Evolutionary conservation across 2,113 vertebrate genomes (phyloP).

Genomic region (Myotis lucifugus): DNA sequence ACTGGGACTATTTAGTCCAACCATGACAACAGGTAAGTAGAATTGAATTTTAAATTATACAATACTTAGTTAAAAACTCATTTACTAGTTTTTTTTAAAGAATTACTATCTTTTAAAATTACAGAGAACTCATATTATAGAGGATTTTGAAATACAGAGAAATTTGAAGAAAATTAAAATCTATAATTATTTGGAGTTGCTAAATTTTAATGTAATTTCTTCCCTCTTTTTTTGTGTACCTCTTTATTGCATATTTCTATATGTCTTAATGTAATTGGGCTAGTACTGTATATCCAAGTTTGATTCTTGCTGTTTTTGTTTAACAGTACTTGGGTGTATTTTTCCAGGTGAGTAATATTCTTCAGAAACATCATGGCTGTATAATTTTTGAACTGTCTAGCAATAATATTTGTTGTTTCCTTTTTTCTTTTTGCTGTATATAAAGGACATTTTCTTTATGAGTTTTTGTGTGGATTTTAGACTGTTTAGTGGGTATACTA

Average conservation of each 20-base stretch:
- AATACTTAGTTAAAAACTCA: background rate
- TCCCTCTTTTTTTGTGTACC: background rate
- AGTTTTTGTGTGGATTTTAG: constrained; percentile 35
- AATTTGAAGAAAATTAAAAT: constrained; percentile 25
- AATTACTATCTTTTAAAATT: constrained; percentile 24
- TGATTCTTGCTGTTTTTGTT: constrained; percentile 35
- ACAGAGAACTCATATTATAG: background rate
- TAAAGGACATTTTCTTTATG: constrained; percentile 24
- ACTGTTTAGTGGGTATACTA: background rate
- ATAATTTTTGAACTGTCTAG: constrained; percentile 29
- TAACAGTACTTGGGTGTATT: too few relatives aligned
- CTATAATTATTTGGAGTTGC: background rate
- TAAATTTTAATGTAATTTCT: constrained; percentile 25
- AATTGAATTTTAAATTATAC: background rate
- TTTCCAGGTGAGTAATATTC: background rate
- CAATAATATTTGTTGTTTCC: background rate
- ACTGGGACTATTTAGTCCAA: constrained; percentile 89
- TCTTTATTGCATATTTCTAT: background rate
- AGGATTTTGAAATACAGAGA: constrained; percentile 16
- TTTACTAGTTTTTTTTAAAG: background rate
- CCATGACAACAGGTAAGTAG: constrained; percentile 84
- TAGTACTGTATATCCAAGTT: background rate
- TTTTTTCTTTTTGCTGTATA: background rate
- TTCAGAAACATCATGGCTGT: background rate
- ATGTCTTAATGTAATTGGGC: background rate